These are phyloP conservation scores for Myzus persicae DNA, from an alignment of 1,140 invertebrate genomes.

Conservation along the genomic window DNA sequence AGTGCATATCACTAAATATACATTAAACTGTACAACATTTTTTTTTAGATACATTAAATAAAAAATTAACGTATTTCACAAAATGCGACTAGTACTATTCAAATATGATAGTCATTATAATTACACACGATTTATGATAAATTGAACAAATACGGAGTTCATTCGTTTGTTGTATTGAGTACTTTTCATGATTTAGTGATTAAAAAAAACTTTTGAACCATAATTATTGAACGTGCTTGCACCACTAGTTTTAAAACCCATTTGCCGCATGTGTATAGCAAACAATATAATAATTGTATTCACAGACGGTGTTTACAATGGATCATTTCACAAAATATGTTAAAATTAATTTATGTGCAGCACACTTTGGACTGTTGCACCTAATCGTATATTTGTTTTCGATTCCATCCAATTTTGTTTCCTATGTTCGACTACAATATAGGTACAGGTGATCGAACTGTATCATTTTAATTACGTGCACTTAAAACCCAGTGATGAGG, in stretches of 20 bases:
- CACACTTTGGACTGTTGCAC: not conserved
- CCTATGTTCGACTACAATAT: not conserved
- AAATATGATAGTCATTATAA: not conserved
- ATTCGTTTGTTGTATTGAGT: not conserved
- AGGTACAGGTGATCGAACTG: not conserved
- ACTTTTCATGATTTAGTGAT: not conserved
- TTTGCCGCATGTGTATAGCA: not conserved
- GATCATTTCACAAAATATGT: not conserved
- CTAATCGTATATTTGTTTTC: not conserved
- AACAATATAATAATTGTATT: not conserved
- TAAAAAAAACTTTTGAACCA: not conserved
- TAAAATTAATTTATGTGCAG: not conserved
- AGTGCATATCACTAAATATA: not conserved
- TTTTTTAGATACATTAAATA: not conserved
- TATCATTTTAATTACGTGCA: not conserved
- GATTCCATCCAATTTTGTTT: not conserved
- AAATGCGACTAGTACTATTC: not conserved
- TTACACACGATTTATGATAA: not conserved
- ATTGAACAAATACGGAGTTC: too few species aligned
- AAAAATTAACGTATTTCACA: too few species aligned
- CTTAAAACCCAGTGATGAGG: not conserved
- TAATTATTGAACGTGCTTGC: not conserved
- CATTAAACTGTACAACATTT: not conserved
- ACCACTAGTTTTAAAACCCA: not conserved
- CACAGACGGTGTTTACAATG: not conserved